Conservation (phyloP, 1,140 invertebrate species). For the Ditylenchus dipsaci region DNA sequence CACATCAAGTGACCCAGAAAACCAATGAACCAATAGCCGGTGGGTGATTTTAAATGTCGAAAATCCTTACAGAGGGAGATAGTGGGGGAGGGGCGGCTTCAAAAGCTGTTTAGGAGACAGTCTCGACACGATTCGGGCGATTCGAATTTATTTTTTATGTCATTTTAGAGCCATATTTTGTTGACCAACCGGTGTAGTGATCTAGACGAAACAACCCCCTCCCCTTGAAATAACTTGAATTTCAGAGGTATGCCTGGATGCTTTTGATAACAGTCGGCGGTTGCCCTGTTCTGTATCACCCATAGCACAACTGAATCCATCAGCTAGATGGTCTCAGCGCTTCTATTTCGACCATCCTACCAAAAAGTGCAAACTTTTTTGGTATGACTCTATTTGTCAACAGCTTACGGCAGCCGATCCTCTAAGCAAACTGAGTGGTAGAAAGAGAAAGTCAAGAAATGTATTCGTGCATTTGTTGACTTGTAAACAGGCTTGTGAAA, state of each 20-base stretch:
- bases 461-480: conserved; percentile 6
- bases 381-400: conserved; percentile 6
- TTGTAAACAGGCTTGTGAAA: conserved; percentile 15
- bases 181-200: no score
- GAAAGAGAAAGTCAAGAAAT: not conserved
- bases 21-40: no score
- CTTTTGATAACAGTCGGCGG: conserved; percentile 9
- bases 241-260: conserved; percentile 15
- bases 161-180: no score
- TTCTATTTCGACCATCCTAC: conserved; percentile 12
- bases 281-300: not conserved
- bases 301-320: not conserved
- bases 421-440: not conserved
- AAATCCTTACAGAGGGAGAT: no score
- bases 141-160: no score
- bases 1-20: no score
- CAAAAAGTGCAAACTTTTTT: conserved; percentile 15
- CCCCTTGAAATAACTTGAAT: not conserved
- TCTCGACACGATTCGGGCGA: no score
- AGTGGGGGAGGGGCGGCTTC: no score
- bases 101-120: no score
- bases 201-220: no score
- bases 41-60: no score
- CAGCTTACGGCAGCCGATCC: not conserved
- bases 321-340: not conserved